Base-by-base conservation (phyloP, 1,140 invertebrate species). In the Cotesia chilonis region DNA sequence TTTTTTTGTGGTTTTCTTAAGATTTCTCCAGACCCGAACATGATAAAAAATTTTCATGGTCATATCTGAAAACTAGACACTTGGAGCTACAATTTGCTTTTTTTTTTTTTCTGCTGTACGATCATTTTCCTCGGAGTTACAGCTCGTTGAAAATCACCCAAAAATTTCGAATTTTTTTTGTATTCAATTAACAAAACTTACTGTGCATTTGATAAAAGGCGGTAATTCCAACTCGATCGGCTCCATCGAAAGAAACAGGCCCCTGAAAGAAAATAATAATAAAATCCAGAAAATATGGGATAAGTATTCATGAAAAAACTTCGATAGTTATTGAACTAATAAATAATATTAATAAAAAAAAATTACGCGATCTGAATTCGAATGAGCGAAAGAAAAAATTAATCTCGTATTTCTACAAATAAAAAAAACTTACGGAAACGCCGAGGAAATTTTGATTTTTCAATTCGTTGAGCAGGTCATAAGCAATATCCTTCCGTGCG, bases 131-230 rank as follows among this genome's bases (percentile, higher is more conserved):
- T 14, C 14, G 14, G 14, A 14, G 14, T 14, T 14, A 14, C 14
- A 14, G 14, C 14, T 14, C 14, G 14, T 14, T 14, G 14, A 14
- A 14, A 14, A 14, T 14, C 14, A 14, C 14, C 14, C 14, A 14
- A 14, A 14, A 14, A 14, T 14, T 14, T 14, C 14, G 14, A 14
- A 14, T 14, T 14, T 14, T 14, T 14, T 14, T 14, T 14, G 14
- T 14, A 14, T 14, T 14, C 14, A 14, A 14, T 14, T 14, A 14
- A 14, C 14, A 14, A 14, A 14, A 14, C 14, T 14, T 14, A 94
- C 93, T 91, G 89, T 96, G 94, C 79, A 95, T 92, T 89, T 96
- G 95, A 82, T 93, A 92, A 77, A 96, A 93, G 0, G 93, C 92
- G 1, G 94, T 92, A 75, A 94, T 92, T 59, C 94, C 94, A 65